Conservation (phyloP, 2,113 vertebrate species). For the Cebus imitator region DNA sequence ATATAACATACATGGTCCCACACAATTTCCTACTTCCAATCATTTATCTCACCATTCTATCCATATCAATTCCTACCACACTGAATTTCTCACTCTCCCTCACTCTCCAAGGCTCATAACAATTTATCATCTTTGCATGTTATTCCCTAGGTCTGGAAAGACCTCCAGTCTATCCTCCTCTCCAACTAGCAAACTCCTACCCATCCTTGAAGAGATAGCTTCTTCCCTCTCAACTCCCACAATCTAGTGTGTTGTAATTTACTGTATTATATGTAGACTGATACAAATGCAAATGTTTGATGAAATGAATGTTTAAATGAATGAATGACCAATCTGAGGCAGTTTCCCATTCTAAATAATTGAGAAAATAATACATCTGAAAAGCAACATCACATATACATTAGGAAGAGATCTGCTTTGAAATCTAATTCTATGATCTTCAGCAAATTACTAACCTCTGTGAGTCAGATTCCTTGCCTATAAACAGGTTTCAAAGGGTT, state of each 20-base stretch:
- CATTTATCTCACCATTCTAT: conserved; percentile 2
- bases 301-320: conserved; percentile 16
- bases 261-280: neutral
- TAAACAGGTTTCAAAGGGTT: conserved; percentile 17
- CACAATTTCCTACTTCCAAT: neutral
- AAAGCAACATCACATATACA: conserved; percentile 17
- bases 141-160: neutral
- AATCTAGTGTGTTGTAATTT: neutral
- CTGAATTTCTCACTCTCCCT: neutral
- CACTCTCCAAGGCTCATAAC: neutral
- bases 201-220: neutral
- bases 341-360: neutral
- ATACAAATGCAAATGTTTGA: conserved; percentile 33
- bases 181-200: conserved; percentile 24
- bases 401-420: neutral
- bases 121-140: neutral
- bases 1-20: neutral
- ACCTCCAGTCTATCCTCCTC: neutral
- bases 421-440: conserved; percentile 42
- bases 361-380: conserved; percentile 4
- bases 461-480: conserved; percentile 33
- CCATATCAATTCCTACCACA: neutral
- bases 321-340: neutral
- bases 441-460: conserved; percentile 23
- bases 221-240: neutral